phyloP scores from a whole-genome alignment of 2,888 invertebrate species.

The Lochmaea capreae region DNA sequence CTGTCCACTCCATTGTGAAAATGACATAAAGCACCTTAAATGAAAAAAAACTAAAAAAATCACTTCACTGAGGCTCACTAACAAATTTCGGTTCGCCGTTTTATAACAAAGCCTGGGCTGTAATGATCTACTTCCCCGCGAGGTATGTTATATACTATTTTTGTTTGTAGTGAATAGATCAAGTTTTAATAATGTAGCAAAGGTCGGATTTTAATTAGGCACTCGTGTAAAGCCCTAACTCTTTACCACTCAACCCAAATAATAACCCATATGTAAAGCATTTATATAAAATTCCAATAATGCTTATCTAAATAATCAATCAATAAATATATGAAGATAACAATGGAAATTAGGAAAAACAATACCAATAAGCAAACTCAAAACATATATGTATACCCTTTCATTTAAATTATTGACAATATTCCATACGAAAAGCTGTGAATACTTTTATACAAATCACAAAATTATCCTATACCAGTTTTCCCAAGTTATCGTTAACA shows the following conservation, averaged over 20 bases:
- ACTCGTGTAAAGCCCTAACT: not conserved
- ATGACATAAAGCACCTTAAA: too few relatives aligned
- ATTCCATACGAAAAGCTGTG: not conserved
- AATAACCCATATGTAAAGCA: slow-evolving; percentile 1
- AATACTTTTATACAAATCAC: not conserved
- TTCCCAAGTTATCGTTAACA: too few relatives aligned
- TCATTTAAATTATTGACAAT: not conserved
- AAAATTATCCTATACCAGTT: too few relatives aligned
- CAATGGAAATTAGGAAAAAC: not conserved
- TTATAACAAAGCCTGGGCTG: too few relatives aligned
- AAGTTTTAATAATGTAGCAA: not conserved
- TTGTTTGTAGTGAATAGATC: too few relatives aligned
- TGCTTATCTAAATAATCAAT: not conserved
- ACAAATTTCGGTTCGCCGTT: too few relatives aligned
- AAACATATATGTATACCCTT: not conserved
- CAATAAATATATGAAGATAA: not conserved
- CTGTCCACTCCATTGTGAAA: too few relatives aligned
- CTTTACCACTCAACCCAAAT: not conserved
- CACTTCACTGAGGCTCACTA: too few relatives aligned
- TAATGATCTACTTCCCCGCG: too few relatives aligned
- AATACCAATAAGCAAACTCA: not conserved
- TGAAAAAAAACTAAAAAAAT: too few relatives aligned
- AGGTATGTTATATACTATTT: too few relatives aligned
- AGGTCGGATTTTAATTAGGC: not conserved
- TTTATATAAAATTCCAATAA: not conserved